Evolutionary conservation across 1,140 invertebrate genomes (phyloP).

Genomic region (Heterodera schachtii): DNA sequence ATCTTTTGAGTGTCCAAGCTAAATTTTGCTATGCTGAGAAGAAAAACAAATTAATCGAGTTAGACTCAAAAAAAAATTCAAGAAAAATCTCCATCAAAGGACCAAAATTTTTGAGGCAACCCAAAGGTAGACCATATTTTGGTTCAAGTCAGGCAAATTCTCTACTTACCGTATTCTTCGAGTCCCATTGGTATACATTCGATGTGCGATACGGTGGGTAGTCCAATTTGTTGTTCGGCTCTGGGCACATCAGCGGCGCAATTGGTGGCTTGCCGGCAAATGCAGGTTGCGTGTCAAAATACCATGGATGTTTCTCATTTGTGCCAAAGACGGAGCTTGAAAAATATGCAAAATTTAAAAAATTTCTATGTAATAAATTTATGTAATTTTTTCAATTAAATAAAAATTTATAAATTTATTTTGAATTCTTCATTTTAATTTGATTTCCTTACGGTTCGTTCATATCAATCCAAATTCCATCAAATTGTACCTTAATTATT

Average conservation of each 20-base stretch:
- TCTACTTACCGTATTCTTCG: not conserved
- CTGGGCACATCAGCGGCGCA: slow-evolving; percentile 31
- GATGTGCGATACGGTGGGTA: slow-evolving; percentile 56
- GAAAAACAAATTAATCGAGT: too few relatives aligned
- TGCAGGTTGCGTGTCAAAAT: slow-evolving; percentile 41
- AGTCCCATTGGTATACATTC: slow-evolving; percentile 28
- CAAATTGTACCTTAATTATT: slow-evolving; percentile 37
- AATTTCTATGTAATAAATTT: too few relatives aligned
- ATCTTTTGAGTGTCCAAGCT: too few relatives aligned
- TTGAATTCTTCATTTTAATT: too few relatives aligned
- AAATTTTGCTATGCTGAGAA: too few relatives aligned
- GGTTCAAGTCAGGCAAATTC: not conserved
- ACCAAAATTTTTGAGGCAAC: too few relatives aligned
- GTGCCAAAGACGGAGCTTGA: slow-evolving; percentile 24
- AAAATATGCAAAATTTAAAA: not conserved
- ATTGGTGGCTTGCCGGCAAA: slow-evolving; percentile 17
- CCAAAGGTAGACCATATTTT: too few relatives aligned
- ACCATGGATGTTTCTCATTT: slow-evolving; percentile 41
- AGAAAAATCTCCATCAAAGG: too few relatives aligned
- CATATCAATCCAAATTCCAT: slow-evolving; percentile 57
- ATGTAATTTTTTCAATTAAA: too few relatives aligned
- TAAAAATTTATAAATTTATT: too few relatives aligned
- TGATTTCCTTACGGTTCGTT: slow-evolving; percentile 57
- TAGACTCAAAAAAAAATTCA: too few relatives aligned
- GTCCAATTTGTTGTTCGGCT: slow-evolving; percentile 43